Percentiles rank a stretch among this genome's conserved stretches.
Evolutionary conservation across 1,140 invertebrate genomes (phyloP).

Genomic region (Caligus rogercresseyi): DNA sequence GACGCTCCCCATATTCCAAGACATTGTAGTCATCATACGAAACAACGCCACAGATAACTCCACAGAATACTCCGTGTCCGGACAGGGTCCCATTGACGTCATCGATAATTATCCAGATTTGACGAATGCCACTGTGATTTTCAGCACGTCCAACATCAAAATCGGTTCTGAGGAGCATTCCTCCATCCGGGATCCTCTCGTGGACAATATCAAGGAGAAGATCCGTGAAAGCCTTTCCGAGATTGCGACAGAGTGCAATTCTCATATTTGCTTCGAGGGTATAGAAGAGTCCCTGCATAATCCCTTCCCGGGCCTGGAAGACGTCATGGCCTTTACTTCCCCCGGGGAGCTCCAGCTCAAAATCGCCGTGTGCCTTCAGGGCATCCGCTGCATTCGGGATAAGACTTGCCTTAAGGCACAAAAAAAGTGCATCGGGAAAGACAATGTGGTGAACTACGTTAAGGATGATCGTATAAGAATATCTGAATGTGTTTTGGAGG

Average conservation of each 20-base stretch:
- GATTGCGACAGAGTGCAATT: background rate
- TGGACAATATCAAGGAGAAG: background rate
- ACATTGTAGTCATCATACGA: background rate
- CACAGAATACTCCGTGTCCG: background rate
- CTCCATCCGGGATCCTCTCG: background rate
- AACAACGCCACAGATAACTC: background rate
- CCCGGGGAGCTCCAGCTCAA: background rate
- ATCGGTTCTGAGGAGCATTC: background rate
- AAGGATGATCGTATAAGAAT: background rate
- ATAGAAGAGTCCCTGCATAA: background rate
- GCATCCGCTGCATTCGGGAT: background rate
- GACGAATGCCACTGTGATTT: background rate
- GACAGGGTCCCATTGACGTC: background rate
- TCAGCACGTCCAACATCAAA: background rate
- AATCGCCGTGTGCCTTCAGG: background rate
- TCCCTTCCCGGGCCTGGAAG: background rate
- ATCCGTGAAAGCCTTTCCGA: background rate
- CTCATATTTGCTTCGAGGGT: background rate
- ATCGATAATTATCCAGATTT: background rate
- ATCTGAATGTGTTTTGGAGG: constrained; percentile 2
- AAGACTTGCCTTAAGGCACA: background rate
- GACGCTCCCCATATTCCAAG: constrained; percentile 16
- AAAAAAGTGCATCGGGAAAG: background rate
- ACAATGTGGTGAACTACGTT: background rate
- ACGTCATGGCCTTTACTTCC: background rate